These are phyloP conservation scores for Babylonia areolata DNA, from an alignment of 1,140 invertebrate genomes.

Conservation along the genomic window DNA sequence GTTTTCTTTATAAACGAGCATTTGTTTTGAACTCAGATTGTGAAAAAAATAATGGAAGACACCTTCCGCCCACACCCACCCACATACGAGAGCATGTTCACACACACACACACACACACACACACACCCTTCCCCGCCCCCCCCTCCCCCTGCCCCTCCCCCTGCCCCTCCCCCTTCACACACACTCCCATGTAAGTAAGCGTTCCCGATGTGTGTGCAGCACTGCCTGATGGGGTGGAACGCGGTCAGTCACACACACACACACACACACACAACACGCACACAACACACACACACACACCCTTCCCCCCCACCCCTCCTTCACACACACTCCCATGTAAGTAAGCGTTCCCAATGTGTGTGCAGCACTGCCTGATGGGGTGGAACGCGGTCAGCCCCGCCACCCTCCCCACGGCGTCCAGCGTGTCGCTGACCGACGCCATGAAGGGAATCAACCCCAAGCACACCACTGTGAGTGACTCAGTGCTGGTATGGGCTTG, in stretches of 20 bases:
- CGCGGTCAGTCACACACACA: neutral
- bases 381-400: conserved; percentile 56
- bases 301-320: neutral
- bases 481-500: no score
- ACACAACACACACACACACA: conserved; percentile 52
- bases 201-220: neutral
- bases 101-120: no score
- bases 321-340: no score
- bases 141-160: neutral
- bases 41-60: no score
- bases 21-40: no score
- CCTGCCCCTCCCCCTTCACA: neutral
- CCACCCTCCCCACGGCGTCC: conserved; percentile 60
- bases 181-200: no score
- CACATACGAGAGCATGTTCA: no score
- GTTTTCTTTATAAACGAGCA: no score
- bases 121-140: neutral
- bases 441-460: conserved; percentile 20
- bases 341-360: neutral
- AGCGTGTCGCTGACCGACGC: conserved; percentile 52
- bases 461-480: conserved; percentile 36
- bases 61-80: no score
- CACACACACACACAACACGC: neutral
- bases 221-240: conserved; percentile 9
- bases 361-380: conserved; percentile 63